Base-by-base conservation (phyloP, 2,888 invertebrate species). In the Tetragonula carbonaria region DNA sequence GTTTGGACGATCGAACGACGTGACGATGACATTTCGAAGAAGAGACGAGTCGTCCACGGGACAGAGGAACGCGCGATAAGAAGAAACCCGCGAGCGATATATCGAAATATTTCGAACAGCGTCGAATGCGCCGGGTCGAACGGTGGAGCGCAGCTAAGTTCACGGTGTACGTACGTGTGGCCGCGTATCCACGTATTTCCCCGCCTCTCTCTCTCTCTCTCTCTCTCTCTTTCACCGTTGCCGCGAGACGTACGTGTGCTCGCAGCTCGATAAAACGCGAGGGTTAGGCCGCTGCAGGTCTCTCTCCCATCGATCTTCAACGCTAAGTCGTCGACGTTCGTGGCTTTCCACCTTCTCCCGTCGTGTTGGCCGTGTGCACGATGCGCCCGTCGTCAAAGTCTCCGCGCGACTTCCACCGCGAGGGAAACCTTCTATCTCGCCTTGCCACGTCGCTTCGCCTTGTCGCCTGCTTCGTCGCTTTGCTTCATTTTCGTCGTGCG, bases 221-320 rank as follows among this genome's bases (percentile, higher is more conserved):
- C 83, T 66, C 78, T 77, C 62, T 68, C 80, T 76, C 67, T 80
- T 45, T 45, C 45, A 8, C 45, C 74, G 77, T 63, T 70, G 65
- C 57, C 63, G 78, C 78, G 72, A 59, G 45, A 65, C 73, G 67
- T 76, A 86, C 86, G 81, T 86, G 67, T 87, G 73, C 75, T 73
- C 76, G 71, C 82, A 72, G 88, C 81, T 88, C 88, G 88, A 88
- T 88, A 88, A 87, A 87, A 88, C 80, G 85, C 88, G 83, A 88
- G 87, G 87, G 88, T 87, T 88, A 88, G 87, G 85, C 86, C 77
- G 87, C 80, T 74, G 86, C 83, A 80, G 82, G 79, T 74, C 80
- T 70, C 72, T 70, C 70, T 68, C 80, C 80, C 81, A 88, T 88
- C 87, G 88, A 88, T 88, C 87, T 88, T 82, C 71, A 82, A 86